Evolutionary conservation across 2,113 vertebrate species (phyloP).

Genomic region (Oryzias javanicus): DNA sequence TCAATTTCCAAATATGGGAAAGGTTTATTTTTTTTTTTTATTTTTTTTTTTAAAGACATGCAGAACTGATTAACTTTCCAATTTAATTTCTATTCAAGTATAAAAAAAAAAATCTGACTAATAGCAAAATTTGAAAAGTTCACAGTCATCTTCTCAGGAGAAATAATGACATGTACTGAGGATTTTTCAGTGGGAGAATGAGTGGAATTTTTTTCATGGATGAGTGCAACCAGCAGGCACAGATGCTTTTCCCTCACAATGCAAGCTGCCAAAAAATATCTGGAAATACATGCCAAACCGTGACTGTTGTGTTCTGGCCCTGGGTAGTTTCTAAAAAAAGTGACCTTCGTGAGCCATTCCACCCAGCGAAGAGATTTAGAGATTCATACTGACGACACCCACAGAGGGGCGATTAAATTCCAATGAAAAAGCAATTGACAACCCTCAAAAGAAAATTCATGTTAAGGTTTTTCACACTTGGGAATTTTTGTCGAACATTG

Average conservation of each 20-base stretch:
- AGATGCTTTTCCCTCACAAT: conserved; percentile 19
- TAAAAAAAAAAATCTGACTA: conserved; percentile 1
- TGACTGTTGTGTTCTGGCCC: conserved; percentile 30
- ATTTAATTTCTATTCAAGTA: neutral
- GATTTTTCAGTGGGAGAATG: conserved; percentile 18
- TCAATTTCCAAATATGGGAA: conserved; percentile 3
- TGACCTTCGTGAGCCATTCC: conserved; percentile 42
- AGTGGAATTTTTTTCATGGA: conserved; percentile 27
- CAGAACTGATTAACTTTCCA: too few species aligned
- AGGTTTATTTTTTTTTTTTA: neutral
- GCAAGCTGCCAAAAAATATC: conserved; percentile 20
- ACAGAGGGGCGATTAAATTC: conserved; percentile 12
- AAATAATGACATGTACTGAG: conserved; percentile 4
- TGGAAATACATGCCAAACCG: conserved; percentile 24
- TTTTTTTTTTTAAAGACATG: neutral
- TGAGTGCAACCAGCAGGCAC: conserved; percentile 33
- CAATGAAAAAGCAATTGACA: conserved; percentile 11
- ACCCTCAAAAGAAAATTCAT: conserved; percentile 31
- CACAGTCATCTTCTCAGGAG: conserved; percentile 19
- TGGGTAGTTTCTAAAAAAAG: conserved; percentile 40
- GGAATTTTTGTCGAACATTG: conserved; percentile 39
- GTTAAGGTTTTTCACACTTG: conserved; percentile 34
- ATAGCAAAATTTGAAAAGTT: conserved; percentile 6
- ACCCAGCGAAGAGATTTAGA: conserved; percentile 17
- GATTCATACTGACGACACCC: conserved; percentile 31